phyloP scores from a whole-genome alignment of 1,140 invertebrate genomes.

The Odontomachus brunneus region DNA sequence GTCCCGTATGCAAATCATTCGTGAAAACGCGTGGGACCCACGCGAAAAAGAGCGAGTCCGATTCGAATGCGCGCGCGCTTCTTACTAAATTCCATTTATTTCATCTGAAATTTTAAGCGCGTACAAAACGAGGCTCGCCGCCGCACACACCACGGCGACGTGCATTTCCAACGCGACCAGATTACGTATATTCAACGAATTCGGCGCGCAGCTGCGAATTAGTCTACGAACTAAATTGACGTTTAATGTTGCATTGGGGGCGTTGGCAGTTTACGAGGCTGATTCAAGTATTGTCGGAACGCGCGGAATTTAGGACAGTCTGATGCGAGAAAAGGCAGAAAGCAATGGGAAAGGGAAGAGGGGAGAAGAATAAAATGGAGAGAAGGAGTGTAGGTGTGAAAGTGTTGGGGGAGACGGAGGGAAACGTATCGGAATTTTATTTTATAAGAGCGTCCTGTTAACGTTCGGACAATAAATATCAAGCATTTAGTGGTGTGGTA shows the following conservation, averaged over 20 bases:
- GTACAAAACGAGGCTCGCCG: neutral
- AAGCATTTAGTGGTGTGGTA: conserved; percentile 14
- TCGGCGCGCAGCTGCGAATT: conserved; percentile 41
- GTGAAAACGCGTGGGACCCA: conserved; percentile 9
- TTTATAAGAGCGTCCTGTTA: conserved; percentile 46
- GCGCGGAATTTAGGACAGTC: conserved; percentile 46
- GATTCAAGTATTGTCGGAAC: conserved; percentile 47
- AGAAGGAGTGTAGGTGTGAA: no score
- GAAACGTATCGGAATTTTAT: conserved; percentile 57
- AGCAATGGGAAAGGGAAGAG: neutral
- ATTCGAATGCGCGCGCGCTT: neutral
- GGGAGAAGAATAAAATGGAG: no score
- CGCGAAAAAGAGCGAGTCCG: neutral
- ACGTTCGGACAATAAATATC: conserved; percentile 49
- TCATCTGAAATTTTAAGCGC: conserved; percentile 16
- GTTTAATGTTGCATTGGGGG: conserved; percentile 49
- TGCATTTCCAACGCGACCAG: conserved; percentile 23
- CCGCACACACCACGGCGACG: neutral
- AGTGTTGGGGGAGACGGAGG: neutral
- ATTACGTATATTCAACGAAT: conserved; percentile 38
- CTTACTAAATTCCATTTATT: conserved; percentile 42
- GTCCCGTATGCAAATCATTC: neutral
- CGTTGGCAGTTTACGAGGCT: conserved; percentile 48
- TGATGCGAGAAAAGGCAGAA: conserved; percentile 19
- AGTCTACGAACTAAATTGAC: conserved; percentile 59